A percentile compares a stretch with the other conserved stretches of the same genome.
phyloP scores from a whole-genome alignment of 2,113 vertebrate genomes.

The Malurus alboscapulatus region DNA sequence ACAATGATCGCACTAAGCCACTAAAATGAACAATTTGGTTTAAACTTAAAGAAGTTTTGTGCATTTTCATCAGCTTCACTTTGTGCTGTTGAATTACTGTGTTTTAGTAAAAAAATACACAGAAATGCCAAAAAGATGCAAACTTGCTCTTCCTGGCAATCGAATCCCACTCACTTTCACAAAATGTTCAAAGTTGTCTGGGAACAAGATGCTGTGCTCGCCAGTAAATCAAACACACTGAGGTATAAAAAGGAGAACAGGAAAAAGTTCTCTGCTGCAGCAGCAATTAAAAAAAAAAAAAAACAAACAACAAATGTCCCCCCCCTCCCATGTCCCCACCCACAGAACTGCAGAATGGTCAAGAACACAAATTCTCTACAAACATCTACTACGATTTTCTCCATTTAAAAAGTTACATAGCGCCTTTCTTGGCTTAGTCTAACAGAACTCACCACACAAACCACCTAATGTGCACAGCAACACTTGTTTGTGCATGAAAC shows the following conservation, averaged over 20 bases:
- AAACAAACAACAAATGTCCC: not conserved
- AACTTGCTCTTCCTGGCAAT: constrained; percentile 54
- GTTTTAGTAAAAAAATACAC: constrained; percentile 48
- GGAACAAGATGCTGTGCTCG: constrained; percentile 47
- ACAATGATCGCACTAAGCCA: not conserved
- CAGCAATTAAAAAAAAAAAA: constrained; percentile 68
- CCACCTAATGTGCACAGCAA: constrained; percentile 68
- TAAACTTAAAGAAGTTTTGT: constrained; percentile 51
- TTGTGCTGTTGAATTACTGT: constrained; percentile 52
- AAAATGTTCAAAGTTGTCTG: constrained; percentile 10
- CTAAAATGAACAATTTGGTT: constrained; percentile 52
- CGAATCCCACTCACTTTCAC: constrained; percentile 54
- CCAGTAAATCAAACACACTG: constrained; percentile 68
- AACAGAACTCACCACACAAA: constrained; percentile 64
- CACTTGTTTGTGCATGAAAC: constrained; percentile 66
- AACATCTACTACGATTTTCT: constrained; percentile 41
- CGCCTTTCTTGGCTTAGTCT: constrained; percentile 69
- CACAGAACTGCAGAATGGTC: constrained; percentile 61
- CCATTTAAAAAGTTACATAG: constrained; percentile 37
- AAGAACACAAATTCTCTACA: constrained; percentile 67
- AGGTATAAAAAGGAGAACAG: constrained; percentile 76
- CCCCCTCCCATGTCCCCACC: constrained; percentile 36
- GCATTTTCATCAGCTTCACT: constrained; percentile 61
- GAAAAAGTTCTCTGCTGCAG: constrained; percentile 76
- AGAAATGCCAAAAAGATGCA: constrained; percentile 53